phyloP scores from a whole-genome alignment of 2,797 vertebrate species.

The Syndactyla subalaris region DNA sequence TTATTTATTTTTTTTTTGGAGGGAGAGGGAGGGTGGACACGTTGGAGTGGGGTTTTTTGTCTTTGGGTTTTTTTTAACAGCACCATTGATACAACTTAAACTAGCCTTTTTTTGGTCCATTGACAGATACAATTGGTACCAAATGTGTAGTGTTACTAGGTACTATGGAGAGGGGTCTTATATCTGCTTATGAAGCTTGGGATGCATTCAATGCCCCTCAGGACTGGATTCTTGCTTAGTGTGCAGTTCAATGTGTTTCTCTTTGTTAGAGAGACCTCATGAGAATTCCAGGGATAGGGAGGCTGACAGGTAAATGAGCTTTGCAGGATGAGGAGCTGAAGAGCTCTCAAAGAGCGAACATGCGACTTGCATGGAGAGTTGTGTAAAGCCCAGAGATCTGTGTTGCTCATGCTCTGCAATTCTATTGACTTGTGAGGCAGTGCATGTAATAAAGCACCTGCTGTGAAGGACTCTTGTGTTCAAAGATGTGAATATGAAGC shows the following conservation, averaged over 20 bases:
- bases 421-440: background rate
- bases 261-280: background rate
- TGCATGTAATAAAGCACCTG: background rate
- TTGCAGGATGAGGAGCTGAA: background rate
- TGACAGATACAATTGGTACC: background rate
- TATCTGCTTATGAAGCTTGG: background rate
- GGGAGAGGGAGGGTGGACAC: background rate
- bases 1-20: background rate
- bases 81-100: background rate
- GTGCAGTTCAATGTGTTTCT: background rate
- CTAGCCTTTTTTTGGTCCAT: accelerated
- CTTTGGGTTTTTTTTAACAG: too few species aligned
- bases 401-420: background rate
- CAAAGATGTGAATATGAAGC: background rate
- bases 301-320: background rate
- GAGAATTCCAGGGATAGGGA: background rate
- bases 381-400: background rate
- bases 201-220: background rate
- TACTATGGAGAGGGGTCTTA: background rate
- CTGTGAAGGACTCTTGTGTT: background rate
- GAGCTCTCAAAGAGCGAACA: background rate
- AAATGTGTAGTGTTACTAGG: background rate
- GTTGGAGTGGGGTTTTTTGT: background rate
- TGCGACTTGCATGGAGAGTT: background rate
- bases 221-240: background rate